Base-by-base conservation (phyloP, 2,113 vertebrate genomes). In the Tichodroma muraria region DNA sequence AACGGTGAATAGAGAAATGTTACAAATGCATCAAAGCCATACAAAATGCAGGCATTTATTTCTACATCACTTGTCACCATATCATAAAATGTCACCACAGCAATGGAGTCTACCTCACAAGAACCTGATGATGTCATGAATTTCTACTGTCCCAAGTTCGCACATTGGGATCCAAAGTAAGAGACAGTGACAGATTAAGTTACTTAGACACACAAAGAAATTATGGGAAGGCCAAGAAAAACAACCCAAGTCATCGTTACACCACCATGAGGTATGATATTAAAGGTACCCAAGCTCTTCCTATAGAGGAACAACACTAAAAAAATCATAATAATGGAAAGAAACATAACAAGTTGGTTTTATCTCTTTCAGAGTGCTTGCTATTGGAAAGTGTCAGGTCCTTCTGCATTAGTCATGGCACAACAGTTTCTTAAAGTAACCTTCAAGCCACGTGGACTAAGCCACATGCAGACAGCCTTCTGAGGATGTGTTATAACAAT, bases 401-500 rank as follows among this genome's bases (percentile, higher is more conserved):
- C 16, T 83, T 73, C 76, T 80, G 47, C 25, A 50, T 22, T 40
- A 81, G n/a, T 25, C 35, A 71, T 12, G 8, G 31, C 45, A 54
- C 21, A 78, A 57, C 11, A 52, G 33, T 27, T 80, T 69, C 61
- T 61, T 42, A 40, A 64, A 83, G n/a, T 25, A 90, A 65, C 13
- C 20, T 77, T 72, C 33, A 68, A 57, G 8, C 9, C 49, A 53
- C 0, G 0, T 20, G 49, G n/a, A 70, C 30, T 57, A 86, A 75
- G 38, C 22, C 27, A 80, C 0, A 0, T 30, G 21, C 6, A 81
- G 19, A n/a, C 13, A 73, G 25, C 10, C 18, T 57, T 53, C 33
- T 38, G 28, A 65, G 37, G n/a, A 35, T 47, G 17, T 47, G 20
- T 28, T 84, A 59, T 54, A 78, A 79, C 3, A 7, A 49, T 81